These are phyloP conservation scores for Poliocrania exsul DNA, from an alignment of 2,797 vertebrate species.

Conservation along the genomic window DNA sequence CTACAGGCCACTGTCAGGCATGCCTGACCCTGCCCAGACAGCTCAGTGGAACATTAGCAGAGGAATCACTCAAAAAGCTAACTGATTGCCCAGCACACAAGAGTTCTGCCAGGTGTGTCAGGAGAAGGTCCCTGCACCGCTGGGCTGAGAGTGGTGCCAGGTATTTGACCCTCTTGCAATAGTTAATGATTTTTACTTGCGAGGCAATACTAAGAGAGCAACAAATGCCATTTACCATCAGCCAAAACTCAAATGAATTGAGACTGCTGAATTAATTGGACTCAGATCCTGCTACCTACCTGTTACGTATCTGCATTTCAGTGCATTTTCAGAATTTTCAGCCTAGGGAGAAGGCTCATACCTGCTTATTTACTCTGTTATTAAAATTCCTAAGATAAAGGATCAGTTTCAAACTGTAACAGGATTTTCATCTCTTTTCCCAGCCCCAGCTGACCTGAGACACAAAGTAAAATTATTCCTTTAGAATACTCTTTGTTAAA, in stretches of 20 bases:
- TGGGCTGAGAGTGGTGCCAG: background rate
- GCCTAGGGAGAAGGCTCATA: background rate
- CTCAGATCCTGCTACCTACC: background rate
- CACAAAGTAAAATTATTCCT: background rate
- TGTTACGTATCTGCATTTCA: background rate
- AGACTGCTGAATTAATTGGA: background rate
- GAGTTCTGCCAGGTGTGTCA: background rate
- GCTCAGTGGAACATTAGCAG: fast-evolving
- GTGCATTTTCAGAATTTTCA: background rate
- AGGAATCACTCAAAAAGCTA: background rate
- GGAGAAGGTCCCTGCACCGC: background rate
- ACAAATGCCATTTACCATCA: background rate
- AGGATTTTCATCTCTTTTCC: background rate
- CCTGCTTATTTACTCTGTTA: background rate
- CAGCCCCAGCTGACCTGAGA: background rate
- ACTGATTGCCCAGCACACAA: background rate
- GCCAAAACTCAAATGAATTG: background rate
- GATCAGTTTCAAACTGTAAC: background rate
- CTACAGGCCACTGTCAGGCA: fast-evolving
- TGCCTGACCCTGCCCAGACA: background rate
- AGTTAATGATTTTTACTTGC: background rate
- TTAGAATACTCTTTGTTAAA: background rate
- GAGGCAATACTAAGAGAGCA: background rate
- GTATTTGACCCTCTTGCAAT: fast-evolving
- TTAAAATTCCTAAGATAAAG: background rate